Evolutionary conservation across 2,888 invertebrate genomes (phyloP), one percentile per base, ranked within the genome.

Genomic region (Acronicta aceris): DNA sequence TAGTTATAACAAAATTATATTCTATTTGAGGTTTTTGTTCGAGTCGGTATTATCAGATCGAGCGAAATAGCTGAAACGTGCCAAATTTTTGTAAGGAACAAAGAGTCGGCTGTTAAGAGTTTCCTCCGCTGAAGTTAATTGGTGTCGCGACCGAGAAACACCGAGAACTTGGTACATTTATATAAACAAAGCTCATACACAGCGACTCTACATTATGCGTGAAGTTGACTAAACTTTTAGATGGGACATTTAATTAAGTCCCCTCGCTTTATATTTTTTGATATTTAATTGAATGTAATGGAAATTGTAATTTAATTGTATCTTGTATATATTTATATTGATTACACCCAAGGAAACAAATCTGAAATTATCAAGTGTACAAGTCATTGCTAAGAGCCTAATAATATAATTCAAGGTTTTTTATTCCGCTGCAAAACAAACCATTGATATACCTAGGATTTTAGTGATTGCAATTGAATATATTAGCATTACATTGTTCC

Each of bases 81-180:
- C 89, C 89, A 87, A 91, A 89, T 85, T 87, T 85, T 82, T 64
- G 75, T 77, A 76, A 83, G 80, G 82, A 86, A 91, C 90, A 90
- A 91, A 89, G 89, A 82, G 71, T 66, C 77, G 76, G 65, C 83
- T 88, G 86, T 88, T 82, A 81, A 70, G 73, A 82, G 82, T 80
- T 81, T 81, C 76, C 76, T 75, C 77, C 73, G 76, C 72, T 74
- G 71, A 82, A 86, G 84, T 86, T 88, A 89, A 89, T 91, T 89
- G 88, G 88, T 81, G 78, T 81, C 79, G 81, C 75, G 79, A 74
- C 81, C 79, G 82, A 82, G 77, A 79, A 77, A 81, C 87, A 87
- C 81, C 74, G 63, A 82, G 83, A 87, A 85, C 75, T 79, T 59
- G 65, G 74, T 76, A 69, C 71, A 62, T 62, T 55, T 78, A 76